A percentile compares a stretch with the other conserved stretches of the same genome.
These are phyloP conservation scores for Perca schrenkii DNA, from an alignment of 2,113 vertebrate species.

Conservation along the genomic window DNA sequence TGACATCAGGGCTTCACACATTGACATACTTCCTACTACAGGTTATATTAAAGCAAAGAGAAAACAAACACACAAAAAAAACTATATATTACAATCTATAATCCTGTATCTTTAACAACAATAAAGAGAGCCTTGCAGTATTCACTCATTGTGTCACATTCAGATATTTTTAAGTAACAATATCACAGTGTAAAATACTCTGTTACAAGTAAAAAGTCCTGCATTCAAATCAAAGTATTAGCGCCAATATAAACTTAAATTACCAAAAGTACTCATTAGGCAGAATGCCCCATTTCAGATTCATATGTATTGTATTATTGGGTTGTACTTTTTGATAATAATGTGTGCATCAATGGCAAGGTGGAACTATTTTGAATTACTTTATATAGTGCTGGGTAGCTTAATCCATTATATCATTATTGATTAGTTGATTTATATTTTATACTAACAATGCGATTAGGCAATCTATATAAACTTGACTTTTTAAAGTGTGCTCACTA, in stretches of 20 bases:
- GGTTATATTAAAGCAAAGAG: no score
- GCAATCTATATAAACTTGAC: no score
- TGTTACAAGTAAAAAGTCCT: not conserved
- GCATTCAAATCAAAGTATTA: not conserved
- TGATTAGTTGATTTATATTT: not conserved
- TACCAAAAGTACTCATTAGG: not conserved
- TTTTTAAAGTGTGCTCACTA: no score
- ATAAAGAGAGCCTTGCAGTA: no score
- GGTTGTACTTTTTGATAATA: not conserved
- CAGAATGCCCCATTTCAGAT: not conserved
- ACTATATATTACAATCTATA: no score
- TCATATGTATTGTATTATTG: not conserved
- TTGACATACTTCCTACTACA: no score
- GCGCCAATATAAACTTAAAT: not conserved
- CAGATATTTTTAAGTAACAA: not conserved
- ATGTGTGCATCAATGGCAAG: not conserved
- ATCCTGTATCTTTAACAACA: no score
- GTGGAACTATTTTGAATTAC: not conserved
- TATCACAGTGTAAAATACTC: not conserved
- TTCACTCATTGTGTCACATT: not conserved
- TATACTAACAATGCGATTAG: no score
- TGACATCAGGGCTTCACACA: no score
- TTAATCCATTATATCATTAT: not conserved
- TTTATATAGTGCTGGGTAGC: not conserved
- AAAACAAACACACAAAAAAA: not conserved